Base-by-base conservation (phyloP, 2,113 vertebrate species). In the Columba janthina region DNA sequence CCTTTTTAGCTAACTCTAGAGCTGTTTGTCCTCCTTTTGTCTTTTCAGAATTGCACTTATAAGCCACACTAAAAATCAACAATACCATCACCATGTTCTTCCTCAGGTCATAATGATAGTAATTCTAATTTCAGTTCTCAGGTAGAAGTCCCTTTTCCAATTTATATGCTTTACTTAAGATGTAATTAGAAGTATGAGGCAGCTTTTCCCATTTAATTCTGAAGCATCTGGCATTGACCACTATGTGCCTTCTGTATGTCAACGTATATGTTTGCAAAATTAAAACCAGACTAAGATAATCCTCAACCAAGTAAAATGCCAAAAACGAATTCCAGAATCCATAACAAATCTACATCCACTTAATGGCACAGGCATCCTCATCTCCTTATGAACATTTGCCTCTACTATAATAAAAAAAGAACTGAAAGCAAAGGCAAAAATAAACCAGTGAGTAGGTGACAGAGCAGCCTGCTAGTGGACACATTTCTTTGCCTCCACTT, bases 281-380 rank as follows among this genome's bases (percentile, higher is more conserved):
- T 92, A 88, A 92, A 89, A 65, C 42, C 83, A 93, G 90, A 77
- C 60, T 67, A 88, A 80, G 18, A 67, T 48, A 94, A 86, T 81
- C 48, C 67, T 85, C 42, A n/a, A 83, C 46, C 42, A 92, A 94
- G 69, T 0, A 71, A 88, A 84, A 92, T 60, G 40, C n/a, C 85
- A 88, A 88, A 83, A 74, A 58, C 31, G 4, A 85, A 93, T 88
- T 86, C 64, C 85, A 80, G 75, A 74, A 90, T 29, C 44, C 19
- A 3, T 62, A 90, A 61, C 34, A 90, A 83, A 69, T 67, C 74
- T 57, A 53, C 0, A 1, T 65, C 25, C 58, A 69, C 46, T 83
- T 90, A 76, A 50, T 11, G 15, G 21, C 67, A 90, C 4, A 78
- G 44, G 21, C 64, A 76, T 69, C 24, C n/a, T 90, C n/a, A 88